Evolutionary conservation across 2,888 invertebrate species (phyloP), one percentile per base, ranked within the genome.

Genomic region (Meteorus colon): DNA sequence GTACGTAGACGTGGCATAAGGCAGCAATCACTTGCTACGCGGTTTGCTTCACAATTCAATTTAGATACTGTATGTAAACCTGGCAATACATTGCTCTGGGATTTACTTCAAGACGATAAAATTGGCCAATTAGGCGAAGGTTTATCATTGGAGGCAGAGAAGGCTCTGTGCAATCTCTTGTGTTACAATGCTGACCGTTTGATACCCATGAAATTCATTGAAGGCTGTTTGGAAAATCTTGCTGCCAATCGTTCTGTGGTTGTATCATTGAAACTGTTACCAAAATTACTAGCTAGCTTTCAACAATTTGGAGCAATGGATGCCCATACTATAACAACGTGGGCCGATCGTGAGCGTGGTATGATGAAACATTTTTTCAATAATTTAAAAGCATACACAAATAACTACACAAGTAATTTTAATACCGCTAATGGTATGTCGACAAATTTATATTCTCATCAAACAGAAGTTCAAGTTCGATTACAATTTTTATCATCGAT

Each of bases 331-430:
- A 93, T 96, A 81, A 97, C 97, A 3, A 94, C 96, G 90, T 98
- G 97, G 97, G 97, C 97, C 5, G 97, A 98, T 86, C 93, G 95
- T 60, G 96, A 97, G 85, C 95, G 97, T 83, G 94, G 95, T 82
- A 97, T 98, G 97, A 96, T 97, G 95, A 93, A 94, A 14, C 94
- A 96, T 87, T 97, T 98, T 90, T 96, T 98, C 83, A 95, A 95
- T 85, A 96, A 97, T 89, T 91, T 98, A 67, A 94, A 95, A 72
- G 93, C 94, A 82, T 97, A 95, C 85, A 93, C 92, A 1, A 90
- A 89, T 82, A 85, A 89, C 2, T 75, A 77, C 51, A 73, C 78
- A n/a, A 74, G 88, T 88, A 77, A 88, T 87, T 10, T 84, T 59
- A 71, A 70, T 55, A 19, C 6, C n/a, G 66, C 34, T 12, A 74